These are phyloP conservation scores for Heliconius sara DNA, from an alignment of 2,888 invertebrate genomes.

Conservation along the genomic window DNA sequence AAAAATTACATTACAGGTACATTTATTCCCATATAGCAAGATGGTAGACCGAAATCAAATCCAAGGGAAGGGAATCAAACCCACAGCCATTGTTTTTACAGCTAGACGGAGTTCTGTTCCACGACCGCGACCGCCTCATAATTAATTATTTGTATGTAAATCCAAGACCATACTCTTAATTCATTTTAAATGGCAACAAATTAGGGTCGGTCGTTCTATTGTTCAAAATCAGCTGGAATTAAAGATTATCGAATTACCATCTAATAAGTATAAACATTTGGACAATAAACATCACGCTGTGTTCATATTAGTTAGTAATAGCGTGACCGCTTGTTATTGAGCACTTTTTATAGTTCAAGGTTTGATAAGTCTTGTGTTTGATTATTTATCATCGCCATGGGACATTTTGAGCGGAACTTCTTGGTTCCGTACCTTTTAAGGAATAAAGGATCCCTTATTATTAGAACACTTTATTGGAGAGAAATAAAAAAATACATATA, in stretches of 20 bases:
- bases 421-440: too few relatives aligned
- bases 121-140: too few relatives aligned
- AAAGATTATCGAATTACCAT: slow-evolving; percentile 23
- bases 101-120: too few relatives aligned
- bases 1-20: too few relatives aligned
- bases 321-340: slow-evolving; percentile 69
- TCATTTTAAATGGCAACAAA: slow-evolving; percentile 1
- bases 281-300: slow-evolving; percentile 54
- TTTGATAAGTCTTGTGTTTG: slow-evolving; percentile 46
- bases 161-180: background rate
- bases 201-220: background rate
- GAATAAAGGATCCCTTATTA: too few relatives aligned
- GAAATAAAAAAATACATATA: too few relatives aligned
- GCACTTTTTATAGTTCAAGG: slow-evolving; percentile 73
- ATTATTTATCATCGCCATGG: slow-evolving; percentile 3
- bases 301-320: slow-evolving; percentile 65
- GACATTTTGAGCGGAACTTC: background rate
- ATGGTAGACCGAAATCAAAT: too few relatives aligned
- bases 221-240: slow-evolving; percentile 11
- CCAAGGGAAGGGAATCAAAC: too few relatives aligned
- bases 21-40: too few relatives aligned
- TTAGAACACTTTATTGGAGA: too few relatives aligned
- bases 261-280: slow-evolving; percentile 20
- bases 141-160: background rate
- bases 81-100: too few relatives aligned